These are phyloP conservation scores for Andricus grossulariae DNA, from an alignment of 1,140 invertebrate genomes.

Conservation along the genomic window DNA sequence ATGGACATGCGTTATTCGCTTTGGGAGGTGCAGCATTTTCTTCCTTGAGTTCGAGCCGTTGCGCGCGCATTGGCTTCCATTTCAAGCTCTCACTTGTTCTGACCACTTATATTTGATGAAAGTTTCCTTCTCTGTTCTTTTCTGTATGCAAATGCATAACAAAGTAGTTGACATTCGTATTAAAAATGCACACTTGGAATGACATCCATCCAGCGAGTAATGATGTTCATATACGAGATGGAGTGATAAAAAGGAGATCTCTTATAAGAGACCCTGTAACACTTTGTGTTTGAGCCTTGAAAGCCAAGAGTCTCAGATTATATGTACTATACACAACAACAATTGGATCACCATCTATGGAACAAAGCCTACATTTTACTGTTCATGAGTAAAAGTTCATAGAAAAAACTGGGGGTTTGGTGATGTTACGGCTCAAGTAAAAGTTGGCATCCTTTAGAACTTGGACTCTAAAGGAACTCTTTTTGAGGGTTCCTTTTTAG, in stretches of 20 bases:
- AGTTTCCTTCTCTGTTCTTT: constrained; percentile 4
- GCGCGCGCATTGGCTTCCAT: constrained; percentile 42
- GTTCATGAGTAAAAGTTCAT: neutral
- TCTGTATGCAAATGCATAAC: neutral
- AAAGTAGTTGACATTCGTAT: too few species aligned
- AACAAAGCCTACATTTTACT: neutral
- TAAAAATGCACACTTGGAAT: too few species aligned
- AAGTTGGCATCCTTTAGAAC: too few species aligned
- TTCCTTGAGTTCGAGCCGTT: constrained; percentile 51
- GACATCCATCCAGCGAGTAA: neutral
- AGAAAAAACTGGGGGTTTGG: too few species aligned
- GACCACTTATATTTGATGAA: constrained; percentile 8
- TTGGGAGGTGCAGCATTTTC: constrained; percentile 42
- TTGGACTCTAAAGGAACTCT: neutral
- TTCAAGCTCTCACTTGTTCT: constrained; percentile 28
- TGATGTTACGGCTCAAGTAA: too few species aligned
- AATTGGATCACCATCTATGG: constrained; percentile 38
- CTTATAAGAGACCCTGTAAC: constrained; percentile 42
- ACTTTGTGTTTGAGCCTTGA: constrained; percentile 47
- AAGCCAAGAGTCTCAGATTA: constrained; percentile 37
- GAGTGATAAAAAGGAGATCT: neutral
- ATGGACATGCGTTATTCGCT: constrained; percentile 43
- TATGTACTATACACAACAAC: constrained; percentile 36
- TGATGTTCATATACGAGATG: constrained; percentile 11
- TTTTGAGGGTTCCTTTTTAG: too few species aligned